Evolutionary conservation across 2,888 invertebrate species (phyloP), one percentile per base, ranked within the genome.

Genomic region (Epirrhoe tristata): DNA sequence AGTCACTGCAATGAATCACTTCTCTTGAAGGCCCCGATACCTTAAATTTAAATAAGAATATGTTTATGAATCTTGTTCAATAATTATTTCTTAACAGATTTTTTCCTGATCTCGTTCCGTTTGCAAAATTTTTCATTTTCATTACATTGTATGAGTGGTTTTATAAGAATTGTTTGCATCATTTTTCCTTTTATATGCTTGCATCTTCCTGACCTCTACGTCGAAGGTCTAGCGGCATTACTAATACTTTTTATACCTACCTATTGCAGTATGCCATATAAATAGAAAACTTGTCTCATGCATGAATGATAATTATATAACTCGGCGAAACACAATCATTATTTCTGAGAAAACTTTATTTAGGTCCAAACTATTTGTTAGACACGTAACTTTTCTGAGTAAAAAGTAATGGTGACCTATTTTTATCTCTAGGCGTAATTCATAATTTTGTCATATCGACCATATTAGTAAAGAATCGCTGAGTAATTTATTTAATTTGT

Each of bases 271-370:
- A 58, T 48, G 36, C 34, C 53, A 36, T 63, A 63, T 58, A 63
- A 63, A 58, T 63, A 63, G 53, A 58, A 63, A 63, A 58, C 53
- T 54, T 39, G 63, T 58, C 46, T 63, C 63, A 63, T 43, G 39
- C n/a, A n/a, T n/a, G n/a, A n/a, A n/a, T n/a, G n/a, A n/a, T n/a
- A 39, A 10, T 39, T 8, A 43, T 54, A 53, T 48, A 32, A 53
- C 32, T n/a, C 6, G 17, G 36, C 10, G 5, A 17, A 34, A 50
- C 32, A 52, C 43, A 39, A 50, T 50, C 36, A 51, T 57, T n/a
- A n/a, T n/a, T n/a, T 63, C 57, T 39, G 32, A 43, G 57, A 57
- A 52, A 16, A 34, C 17, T n/a, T 34, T 54, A 16, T 61, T 60
- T 34, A 24, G 17, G n/a, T 43, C 5, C 34, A 10, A 43, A 14